A percentile compares a stretch with the other conserved stretches of the same genome.
phyloP scores from a whole-genome alignment of 2,113 vertebrate genomes.

The Sus scrofa region T2T-Sscrofa CM000827.6:105108001-105108500 shows the following conservation, averaged over 20 bases:
- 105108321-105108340: too few species aligned
- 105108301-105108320: neutral
- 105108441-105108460: too few species aligned
- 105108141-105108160: neutral
- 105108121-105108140: neutral
- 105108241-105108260: neutral
- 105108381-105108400: too few species aligned
- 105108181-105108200: neutral
- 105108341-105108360: neutral
- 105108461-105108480: too few species aligned
- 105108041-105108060: too few species aligned
- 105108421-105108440: too few species aligned
- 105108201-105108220: neutral
- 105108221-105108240: neutral
- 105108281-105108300: neutral
- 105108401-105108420: too few species aligned
- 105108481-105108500: too few species aligned
- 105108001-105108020: neutral
- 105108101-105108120: neutral
- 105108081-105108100: neutral
- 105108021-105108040: neutral
- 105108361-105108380: neutral
- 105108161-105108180: neutral
- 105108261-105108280: neutral
- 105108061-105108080: rapidly evolving